Base-by-base conservation (phyloP, 2,888 invertebrate genomes). In the Volucella bombylans region DNA sequence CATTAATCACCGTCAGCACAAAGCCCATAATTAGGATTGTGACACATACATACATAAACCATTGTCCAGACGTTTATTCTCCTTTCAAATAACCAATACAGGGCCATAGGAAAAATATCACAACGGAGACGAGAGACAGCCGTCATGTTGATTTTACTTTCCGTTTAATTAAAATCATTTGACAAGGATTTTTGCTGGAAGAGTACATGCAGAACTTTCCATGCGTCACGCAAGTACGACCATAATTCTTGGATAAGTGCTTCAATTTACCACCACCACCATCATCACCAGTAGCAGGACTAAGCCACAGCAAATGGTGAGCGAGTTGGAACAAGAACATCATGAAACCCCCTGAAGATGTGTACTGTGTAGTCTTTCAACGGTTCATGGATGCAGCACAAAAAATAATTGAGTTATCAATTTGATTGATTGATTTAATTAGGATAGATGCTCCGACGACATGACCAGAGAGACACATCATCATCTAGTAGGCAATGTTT, bases 361-460 rank as follows among this genome's bases (percentile, higher is more conserved):
- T n/a, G n/a, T n/a, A n/a, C n/a, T 47, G 52, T 23, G 4, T 2
- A 23, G 23, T 23, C 52, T 50, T 59, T 45, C 59, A 50, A 45
- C 41, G 2, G 38, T n/a, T 14, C 43, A 69, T 64, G 67, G 52
- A n/a, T 49, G 61, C 43, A 41, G 59, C 67, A 71, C 64, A 50
- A 65, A 76, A 23, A 79, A 85, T 85, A 85, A 85, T 85, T 85
- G 81, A 86, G 81, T 81, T 81, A 86, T 81, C 81, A 81, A 77
- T 86, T 77, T 86, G 85, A 86, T 81, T 81, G 86, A 86, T 86
- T 86, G 86, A 81, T 86, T 86, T 77, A 86, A 78, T 86, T 86
- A 73, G 77, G 77, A 61, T 76, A 80, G 71, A 71, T 76, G 62
- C 57, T 54, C 64, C 74, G 80, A 67, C 82, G 64, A 23, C 23